Evolutionary conservation across 2,797 vertebrate genomes (phyloP).

Genomic region (Champsocephalus esox): DNA sequence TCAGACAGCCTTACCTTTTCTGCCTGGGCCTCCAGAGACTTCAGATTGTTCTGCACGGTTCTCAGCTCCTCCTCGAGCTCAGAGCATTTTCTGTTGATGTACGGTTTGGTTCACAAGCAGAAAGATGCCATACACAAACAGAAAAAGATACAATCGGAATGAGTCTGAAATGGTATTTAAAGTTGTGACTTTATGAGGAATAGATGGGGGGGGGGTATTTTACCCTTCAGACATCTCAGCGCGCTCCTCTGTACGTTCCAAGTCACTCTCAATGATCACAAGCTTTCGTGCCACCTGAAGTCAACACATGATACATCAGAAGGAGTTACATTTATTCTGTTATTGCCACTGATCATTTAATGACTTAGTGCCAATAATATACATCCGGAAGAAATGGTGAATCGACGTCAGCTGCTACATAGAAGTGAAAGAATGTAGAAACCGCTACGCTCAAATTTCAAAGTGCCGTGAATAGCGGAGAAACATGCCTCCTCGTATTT

Average conservation of each 20-base stretch:
- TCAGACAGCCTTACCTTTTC: slow-evolving; percentile 90
- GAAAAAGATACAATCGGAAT: no score
- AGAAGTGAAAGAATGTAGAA: neutral
- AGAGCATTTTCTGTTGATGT: slow-evolving; percentile 94
- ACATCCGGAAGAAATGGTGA: neutral
- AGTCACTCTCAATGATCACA: slow-evolving; percentile 98
- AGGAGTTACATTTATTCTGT: neutral
- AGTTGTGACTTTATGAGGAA: neutral
- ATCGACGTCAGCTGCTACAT: neutral
- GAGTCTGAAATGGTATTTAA: neutral
- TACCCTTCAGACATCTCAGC: slow-evolving; percentile 97
- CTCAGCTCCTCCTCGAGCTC: slow-evolving; percentile 99
- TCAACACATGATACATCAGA: slow-evolving; percentile 23
- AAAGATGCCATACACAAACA: neutral
- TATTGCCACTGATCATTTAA: neutral
- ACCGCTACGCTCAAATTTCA: slow-evolving; percentile 10
- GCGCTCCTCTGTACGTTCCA: slow-evolving; percentile 97
- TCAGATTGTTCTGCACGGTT: slow-evolving; percentile 99
- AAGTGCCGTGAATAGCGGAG: slow-evolving; percentile 33
- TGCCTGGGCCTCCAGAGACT: slow-evolving; percentile 99
- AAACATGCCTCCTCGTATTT: slow-evolving; percentile 97
- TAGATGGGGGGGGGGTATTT: slow-evolving; percentile 1
- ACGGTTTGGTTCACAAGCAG: slow-evolving; percentile 62
- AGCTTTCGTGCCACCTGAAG: slow-evolving; percentile 97
- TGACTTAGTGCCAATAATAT: neutral